phyloP scores from a whole-genome alignment of 2,888 invertebrate species.

The Punctoribates punctum region DNA sequence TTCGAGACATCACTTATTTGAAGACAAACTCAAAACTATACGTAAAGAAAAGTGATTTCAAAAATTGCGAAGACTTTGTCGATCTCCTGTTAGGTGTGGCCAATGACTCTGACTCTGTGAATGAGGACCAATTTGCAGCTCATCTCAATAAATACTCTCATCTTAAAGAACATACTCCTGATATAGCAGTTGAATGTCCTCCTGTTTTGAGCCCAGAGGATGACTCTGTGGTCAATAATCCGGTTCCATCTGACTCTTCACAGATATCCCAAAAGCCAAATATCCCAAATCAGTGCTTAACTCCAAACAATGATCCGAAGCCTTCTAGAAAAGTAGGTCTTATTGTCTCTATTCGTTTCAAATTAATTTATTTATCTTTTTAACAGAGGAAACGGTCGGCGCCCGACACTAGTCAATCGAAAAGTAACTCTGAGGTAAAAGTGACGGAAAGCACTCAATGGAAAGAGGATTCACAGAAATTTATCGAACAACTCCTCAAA shows the following conservation, averaged over 20 bases:
- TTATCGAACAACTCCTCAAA: background rate
- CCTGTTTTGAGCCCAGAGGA: no score
- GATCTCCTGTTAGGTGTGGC: background rate
- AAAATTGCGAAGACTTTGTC: background rate
- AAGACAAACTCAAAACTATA: background rate
- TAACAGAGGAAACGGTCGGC: background rate
- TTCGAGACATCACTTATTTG: background rate
- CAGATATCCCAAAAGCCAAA: no score
- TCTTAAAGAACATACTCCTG: background rate
- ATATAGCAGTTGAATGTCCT: background rate
- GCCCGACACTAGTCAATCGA: background rate
- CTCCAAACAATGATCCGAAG: background rate
- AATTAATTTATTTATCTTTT: background rate
- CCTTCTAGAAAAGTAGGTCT: background rate
- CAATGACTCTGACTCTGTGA: background rate
- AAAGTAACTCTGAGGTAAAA: background rate
- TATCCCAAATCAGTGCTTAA: no score
- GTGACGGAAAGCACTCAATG: background rate
- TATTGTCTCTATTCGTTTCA: background rate
- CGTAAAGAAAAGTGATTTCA: background rate
- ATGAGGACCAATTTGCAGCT: background rate
- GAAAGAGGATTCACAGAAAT: slow-evolving; percentile 8
- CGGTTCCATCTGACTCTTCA: no score
- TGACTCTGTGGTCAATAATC: no score
- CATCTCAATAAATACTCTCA: background rate